Conservation (phyloP, 1,140 invertebrate species). For the Neodiprion virginianus region DNA sequence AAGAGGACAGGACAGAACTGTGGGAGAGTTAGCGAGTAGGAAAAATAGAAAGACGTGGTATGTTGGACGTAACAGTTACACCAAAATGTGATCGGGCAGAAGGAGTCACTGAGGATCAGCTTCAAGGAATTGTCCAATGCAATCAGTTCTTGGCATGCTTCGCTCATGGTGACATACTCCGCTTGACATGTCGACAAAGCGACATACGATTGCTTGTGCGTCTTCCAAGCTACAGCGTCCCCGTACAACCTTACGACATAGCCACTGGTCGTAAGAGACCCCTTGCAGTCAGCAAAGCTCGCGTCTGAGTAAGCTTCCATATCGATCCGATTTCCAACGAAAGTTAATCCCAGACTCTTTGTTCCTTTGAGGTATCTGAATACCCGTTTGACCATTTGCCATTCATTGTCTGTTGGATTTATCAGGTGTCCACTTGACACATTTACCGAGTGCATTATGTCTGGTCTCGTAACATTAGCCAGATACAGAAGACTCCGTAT, state of each 20-base stretch:
- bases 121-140: background rate
- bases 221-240: conserved; percentile 24
- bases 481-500: conserved; percentile 21
- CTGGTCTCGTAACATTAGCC: conserved; percentile 19
- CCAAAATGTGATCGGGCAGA: conserved; percentile 11
- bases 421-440: conserved; percentile 26
- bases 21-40: too few species aligned
- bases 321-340: background rate
- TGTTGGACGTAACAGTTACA: too few species aligned
- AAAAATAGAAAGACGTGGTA: too few species aligned
- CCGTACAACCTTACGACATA: conserved; percentile 23
- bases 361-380: conserved; percentile 25
- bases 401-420: conserved; percentile 26
- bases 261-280: conserved; percentile 25
- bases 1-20: too few species aligned
- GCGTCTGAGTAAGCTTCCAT: conserved; percentile 23
- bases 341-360: conserved; percentile 17
- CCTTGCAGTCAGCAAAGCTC: conserved; percentile 26
- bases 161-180: conserved; percentile 28
- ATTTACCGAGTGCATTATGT: conserved; percentile 26
- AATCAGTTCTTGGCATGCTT: conserved; percentile 16
- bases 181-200: conserved; percentile 26
- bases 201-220: conserved; percentile 22
- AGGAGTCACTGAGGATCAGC: background rate
- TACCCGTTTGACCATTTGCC: conserved; percentile 24